Evolutionary conservation across 1,140 invertebrate species (phyloP).

Genomic region (Hylaeus anthracinus): DNA sequence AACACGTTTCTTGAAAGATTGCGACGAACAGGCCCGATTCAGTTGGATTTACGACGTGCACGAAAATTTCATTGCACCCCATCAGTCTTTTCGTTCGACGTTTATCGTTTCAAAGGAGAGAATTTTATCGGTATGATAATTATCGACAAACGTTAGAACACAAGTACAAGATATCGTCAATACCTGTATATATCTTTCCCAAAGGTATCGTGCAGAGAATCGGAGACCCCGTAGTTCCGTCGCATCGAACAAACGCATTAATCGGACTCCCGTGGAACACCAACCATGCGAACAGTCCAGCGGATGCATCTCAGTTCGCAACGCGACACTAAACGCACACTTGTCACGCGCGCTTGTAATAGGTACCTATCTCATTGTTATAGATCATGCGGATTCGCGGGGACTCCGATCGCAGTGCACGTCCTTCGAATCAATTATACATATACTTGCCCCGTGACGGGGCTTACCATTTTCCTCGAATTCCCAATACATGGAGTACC

Average conservation of each 20-base stretch:
- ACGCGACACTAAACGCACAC: slow-evolving; percentile 37
- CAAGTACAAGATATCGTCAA: slow-evolving; percentile 51
- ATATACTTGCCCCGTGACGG: slow-evolving; percentile 7
- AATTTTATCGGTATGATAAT: slow-evolving; percentile 10
- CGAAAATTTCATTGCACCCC: slow-evolving; percentile 32
- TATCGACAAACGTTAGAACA: slow-evolving; percentile 37
- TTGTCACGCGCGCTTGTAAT: slow-evolving; percentile 39
- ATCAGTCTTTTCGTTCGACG: neutral
- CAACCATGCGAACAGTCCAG: neutral
- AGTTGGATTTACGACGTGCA: slow-evolving; percentile 30
- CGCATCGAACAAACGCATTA: neutral
- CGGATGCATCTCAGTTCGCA: slow-evolving; percentile 14
- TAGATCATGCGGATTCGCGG: neutral
- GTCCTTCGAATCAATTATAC: slow-evolving; percentile 28
- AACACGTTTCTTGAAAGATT: neutral
- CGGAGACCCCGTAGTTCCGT: slow-evolving; percentile 1
- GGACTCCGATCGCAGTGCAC: neutral
- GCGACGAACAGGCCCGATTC: slow-evolving; percentile 19
- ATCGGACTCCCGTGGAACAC: neutral
- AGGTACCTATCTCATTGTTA: slow-evolving; percentile 37
- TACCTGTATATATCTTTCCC: slow-evolving; percentile 41
- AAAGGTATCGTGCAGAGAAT: neutral
- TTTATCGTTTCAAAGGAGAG: neutral
- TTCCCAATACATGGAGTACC: neutral
- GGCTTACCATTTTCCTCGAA: neutral